Evolutionary conservation across 2,797 vertebrate genomes (phyloP).

Genomic region (Cryptoblepharus egeriae): DNA sequence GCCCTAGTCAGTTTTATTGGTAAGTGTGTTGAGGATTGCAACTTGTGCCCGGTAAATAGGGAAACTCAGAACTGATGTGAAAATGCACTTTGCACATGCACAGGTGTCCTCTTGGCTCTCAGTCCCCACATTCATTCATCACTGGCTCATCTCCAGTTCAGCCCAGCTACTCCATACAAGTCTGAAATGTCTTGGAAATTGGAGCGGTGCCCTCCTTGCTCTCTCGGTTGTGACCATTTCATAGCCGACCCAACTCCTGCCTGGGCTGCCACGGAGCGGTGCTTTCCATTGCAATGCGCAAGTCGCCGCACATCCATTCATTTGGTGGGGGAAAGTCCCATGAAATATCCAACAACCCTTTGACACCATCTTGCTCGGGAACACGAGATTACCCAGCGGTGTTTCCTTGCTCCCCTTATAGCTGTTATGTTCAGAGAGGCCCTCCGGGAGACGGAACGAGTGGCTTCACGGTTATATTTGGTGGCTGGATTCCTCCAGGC

Average conservation of each 20-base stretch:
- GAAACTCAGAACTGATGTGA: background rate
- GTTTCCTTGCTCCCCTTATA: background rate
- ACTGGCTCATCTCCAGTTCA: background rate
- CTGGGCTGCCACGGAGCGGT: too few relatives aligned
- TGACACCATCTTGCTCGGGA: background rate
- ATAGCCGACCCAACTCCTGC: background rate
- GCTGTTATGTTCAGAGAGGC: background rate
- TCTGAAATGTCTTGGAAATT: too few relatives aligned
- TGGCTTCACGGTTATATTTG: background rate
- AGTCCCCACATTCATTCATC: background rate
- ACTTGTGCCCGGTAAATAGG: too few relatives aligned
- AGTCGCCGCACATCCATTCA: background rate
- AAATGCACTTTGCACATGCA: background rate
- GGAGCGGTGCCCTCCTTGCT: background rate
- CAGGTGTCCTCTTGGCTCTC: background rate
- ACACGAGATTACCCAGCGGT: background rate
- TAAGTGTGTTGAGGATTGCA: too few relatives aligned
- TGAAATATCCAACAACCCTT: background rate
- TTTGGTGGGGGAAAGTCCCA: background rate
- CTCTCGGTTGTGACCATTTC: background rate
- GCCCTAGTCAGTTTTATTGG: too few relatives aligned
- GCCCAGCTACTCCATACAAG: too few relatives aligned
- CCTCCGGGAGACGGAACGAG: background rate
- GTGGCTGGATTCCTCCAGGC: conserved; percentile 9
- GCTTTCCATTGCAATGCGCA: too few relatives aligned